phyloP scores from a whole-genome alignment of 2,888 invertebrate genomes.

The Leistus spinibarbis region DNA sequence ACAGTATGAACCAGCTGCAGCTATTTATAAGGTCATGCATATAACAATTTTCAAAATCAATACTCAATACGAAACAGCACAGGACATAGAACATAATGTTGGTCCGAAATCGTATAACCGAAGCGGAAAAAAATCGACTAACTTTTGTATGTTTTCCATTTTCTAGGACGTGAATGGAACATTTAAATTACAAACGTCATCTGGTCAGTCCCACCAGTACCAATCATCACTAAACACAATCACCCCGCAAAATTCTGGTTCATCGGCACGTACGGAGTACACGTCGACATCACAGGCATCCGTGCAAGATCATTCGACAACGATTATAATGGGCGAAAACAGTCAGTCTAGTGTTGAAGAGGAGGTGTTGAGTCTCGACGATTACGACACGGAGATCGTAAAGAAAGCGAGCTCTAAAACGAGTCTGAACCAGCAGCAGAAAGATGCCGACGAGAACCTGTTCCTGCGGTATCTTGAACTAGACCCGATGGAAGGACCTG shows the following conservation, averaged over 20 bases:
- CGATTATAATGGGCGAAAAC: constrained; percentile 55
- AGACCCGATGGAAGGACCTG: constrained; percentile 74
- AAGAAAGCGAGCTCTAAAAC: constrained; percentile 62
- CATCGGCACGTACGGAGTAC: constrained; percentile 1
- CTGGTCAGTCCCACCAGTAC: constrained; percentile 60
- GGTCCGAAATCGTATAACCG: neutral
- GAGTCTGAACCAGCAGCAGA: constrained; percentile 61
- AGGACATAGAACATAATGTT: neutral
- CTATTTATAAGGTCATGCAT: neutral
- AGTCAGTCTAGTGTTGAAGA: constrained; percentile 59
- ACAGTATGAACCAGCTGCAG: neutral
- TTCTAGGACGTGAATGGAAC: constrained; percentile 67
- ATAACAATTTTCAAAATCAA: neutral
- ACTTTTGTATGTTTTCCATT: constrained; percentile 13
- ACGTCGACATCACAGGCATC: neutral
- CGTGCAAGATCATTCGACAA: constrained; percentile 4
- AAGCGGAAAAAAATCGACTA: neutral
- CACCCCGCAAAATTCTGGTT: neutral
- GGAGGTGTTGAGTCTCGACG: constrained; percentile 52
- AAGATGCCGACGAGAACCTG: constrained; percentile 74
- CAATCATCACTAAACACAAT: neutral
- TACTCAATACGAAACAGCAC: neutral
- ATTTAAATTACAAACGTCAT: constrained; percentile 73
- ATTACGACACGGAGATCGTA: constrained; percentile 51
- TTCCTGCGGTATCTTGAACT: constrained; percentile 75